phyloP scores from a whole-genome alignment of 2,888 invertebrate genomes.

The Tenodera sinensis region DNA sequence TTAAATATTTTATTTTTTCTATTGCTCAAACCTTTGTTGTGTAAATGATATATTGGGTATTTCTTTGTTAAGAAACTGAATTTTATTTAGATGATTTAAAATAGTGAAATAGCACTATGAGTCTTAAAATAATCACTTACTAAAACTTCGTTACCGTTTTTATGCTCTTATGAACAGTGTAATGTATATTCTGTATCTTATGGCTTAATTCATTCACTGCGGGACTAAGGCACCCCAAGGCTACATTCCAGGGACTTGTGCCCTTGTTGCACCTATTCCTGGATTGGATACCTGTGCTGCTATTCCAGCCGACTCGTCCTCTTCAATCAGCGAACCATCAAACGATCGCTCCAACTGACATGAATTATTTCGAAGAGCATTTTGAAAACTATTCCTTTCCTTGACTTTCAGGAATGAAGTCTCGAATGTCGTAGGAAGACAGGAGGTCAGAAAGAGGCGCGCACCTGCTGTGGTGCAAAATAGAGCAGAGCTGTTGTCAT shows the following conservation, averaged over 20 bases:
- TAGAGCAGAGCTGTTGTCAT: neutral
- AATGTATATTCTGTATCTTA: too few species aligned
- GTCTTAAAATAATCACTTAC: too few species aligned
- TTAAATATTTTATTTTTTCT: too few species aligned
- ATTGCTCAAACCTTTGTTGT: too few species aligned
- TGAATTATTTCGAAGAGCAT: constrained; percentile 16
- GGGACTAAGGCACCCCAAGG: too few species aligned
- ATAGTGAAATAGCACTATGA: too few species aligned
- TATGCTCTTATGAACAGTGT: too few species aligned
- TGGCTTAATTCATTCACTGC: too few species aligned
- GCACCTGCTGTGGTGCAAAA: neutral
- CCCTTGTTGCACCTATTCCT: neutral
- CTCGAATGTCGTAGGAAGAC: neutral
- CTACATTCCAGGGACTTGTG: neutral
- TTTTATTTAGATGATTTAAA: too few species aligned
- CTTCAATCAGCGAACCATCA: constrained; percentile 12
- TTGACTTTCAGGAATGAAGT: constrained; percentile 17
- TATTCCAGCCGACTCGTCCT: neutral
- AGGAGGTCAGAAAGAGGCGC: neutral
- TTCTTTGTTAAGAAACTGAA: too few species aligned
- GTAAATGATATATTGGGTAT: too few species aligned
- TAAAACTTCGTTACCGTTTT: too few species aligned
- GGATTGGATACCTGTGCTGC: neutral
- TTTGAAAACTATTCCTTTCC: constrained; percentile 18
- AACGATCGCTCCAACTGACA: constrained; percentile 4